Conservation (phyloP, 2,113 vertebrate genomes). For the Microtus pennsylvanicus region DNA sequence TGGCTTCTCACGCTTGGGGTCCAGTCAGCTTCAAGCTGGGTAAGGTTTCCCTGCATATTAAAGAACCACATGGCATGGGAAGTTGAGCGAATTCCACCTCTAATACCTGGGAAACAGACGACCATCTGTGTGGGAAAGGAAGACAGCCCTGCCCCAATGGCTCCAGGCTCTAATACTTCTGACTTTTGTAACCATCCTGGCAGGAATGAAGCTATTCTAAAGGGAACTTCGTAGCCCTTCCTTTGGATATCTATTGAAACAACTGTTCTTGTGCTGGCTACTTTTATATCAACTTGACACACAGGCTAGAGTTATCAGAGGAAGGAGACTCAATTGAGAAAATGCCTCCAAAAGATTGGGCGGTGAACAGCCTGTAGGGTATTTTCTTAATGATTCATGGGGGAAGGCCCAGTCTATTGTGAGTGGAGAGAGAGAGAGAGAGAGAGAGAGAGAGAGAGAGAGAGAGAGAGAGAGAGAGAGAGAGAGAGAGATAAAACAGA, state of each 20-base stretch:
- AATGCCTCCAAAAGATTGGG: not conserved
- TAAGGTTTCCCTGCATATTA: not conserved
- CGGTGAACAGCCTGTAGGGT: not conserved
- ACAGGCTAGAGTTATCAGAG: not conserved
- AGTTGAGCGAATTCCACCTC: not conserved
- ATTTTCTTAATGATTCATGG: not conserved
- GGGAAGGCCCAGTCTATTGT: not conserved
- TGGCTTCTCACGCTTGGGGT: not conserved
- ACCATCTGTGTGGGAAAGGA: not conserved
- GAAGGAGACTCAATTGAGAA: not conserved
- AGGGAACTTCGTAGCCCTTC: not conserved
- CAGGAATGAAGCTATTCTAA: not conserved
- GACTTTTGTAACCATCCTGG: not conserved
- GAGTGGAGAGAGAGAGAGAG: too few species aligned
- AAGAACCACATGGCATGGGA: slow-evolving; percentile 1
- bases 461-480: too few species aligned
- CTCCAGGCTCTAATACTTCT: not conserved
- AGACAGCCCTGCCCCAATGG: not conserved
- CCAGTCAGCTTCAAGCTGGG: not conserved
- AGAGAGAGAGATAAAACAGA: too few species aligned
- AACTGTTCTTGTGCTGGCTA: not conserved
- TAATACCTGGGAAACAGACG: not conserved
- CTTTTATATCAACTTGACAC: not conserved
- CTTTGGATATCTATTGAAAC: not conserved
- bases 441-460: too few species aligned